These are phyloP conservation scores for Mionectes macconnelli DNA, from an alignment of 2,113 vertebrate genomes.

Conservation along the genomic window DNA sequence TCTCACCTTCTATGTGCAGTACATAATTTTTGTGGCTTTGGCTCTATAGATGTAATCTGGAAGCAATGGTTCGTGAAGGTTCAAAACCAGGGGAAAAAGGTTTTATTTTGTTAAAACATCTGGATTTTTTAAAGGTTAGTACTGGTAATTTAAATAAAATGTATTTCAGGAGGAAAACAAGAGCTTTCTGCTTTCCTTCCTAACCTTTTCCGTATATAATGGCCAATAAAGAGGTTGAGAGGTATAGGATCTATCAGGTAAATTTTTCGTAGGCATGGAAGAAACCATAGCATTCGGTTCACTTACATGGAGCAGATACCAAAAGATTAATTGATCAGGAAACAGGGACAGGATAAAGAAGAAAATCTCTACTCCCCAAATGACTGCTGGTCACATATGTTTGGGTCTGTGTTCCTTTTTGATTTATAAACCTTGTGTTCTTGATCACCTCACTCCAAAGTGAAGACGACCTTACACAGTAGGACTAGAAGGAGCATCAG, in stretches of 20 bases:
- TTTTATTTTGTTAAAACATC: not conserved
- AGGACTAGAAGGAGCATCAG: not conserved
- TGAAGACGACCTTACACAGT: not conserved
- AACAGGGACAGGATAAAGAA: not conserved
- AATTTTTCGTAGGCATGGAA: not conserved
- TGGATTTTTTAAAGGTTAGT: not conserved
- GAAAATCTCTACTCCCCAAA: not conserved
- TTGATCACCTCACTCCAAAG: not conserved
- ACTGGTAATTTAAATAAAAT: not conserved
- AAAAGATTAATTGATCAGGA: not conserved
- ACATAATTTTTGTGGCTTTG: not conserved
- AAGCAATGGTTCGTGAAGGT: not conserved
- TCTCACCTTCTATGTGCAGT: not conserved
- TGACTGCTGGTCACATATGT: not conserved
- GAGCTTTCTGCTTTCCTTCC: not conserved
- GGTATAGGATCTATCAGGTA: not conserved
- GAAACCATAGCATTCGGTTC: rapidly evolving
- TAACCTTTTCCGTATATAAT: not conserved
- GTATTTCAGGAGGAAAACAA: not conserved
- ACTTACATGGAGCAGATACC: not conserved
- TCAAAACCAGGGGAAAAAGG: not conserved
- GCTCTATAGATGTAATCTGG: not conserved
- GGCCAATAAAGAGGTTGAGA: not conserved
- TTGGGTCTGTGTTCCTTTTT: not conserved
- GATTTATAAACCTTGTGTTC: not conserved